These are phyloP conservation scores for Amphimedon queenslandica DNA, from an alignment of 37 sponge, comb jelly and placozoan species.

Conservation along the genomic window DNA sequence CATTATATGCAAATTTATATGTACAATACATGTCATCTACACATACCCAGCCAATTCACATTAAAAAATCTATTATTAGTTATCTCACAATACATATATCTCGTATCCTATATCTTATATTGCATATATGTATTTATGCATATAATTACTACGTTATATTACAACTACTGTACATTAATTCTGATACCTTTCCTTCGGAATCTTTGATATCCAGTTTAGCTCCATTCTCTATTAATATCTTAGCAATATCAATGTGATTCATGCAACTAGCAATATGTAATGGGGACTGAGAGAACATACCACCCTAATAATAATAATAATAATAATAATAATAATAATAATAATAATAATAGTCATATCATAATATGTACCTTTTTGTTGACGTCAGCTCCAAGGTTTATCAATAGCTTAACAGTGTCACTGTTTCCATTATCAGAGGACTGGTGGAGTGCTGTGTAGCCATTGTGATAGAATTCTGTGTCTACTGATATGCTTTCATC, in stretches of 20 bases:
- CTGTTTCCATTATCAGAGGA: conserved; percentile 50
- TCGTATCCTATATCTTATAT: not conserved
- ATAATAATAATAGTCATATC: not conserved
- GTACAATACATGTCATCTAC: not conserved
- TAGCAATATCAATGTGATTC: conserved; percentile 28
- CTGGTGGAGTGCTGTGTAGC: conserved; percentile 66
- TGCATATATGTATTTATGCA: too few species aligned
- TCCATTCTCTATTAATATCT: conserved; percentile 44
- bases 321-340: not conserved
- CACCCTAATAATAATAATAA: conserved; percentile 6
- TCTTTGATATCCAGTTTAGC: conserved; percentile 66
- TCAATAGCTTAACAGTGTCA: conserved; percentile 10
- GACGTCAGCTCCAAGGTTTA: conserved; percentile 42
- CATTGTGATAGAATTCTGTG: conserved; percentile 39
- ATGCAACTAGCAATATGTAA: conserved; percentile 59
- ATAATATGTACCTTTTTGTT: conserved; percentile 37
- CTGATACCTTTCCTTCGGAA: conserved; percentile 53
- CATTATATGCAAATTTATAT: too few species aligned
- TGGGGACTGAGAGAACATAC: conserved; percentile 24
- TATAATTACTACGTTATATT: not conserved
- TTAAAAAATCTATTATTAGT: too few species aligned
- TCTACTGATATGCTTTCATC: conserved; percentile 33
- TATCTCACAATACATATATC: too few species aligned
- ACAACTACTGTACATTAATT: not conserved
- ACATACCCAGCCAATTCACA: too few species aligned